These are phyloP conservation scores for Marronus borbonicus DNA, from an alignment of 2,888 invertebrate genomes.

Conservation along the genomic window DNA sequence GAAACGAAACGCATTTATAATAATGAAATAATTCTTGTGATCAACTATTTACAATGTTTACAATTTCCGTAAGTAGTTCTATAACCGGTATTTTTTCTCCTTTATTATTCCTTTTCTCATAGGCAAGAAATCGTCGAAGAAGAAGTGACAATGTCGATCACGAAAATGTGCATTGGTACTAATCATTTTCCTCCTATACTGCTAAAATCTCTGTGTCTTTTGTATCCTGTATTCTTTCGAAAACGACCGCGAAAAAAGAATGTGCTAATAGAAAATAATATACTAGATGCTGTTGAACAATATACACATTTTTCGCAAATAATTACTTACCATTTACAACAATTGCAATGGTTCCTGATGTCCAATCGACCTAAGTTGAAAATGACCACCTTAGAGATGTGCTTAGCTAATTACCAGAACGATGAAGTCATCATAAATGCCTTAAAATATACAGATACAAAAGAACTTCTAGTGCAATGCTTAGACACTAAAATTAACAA, in stretches of 20 bases:
- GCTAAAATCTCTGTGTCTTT: constrained; percentile 36
- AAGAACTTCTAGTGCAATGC: constrained; percentile 11
- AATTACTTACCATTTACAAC: constrained; percentile 20
- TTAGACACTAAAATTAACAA: not conserved
- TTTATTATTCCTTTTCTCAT: too few species aligned
- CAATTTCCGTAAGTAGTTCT: constrained; percentile 9
- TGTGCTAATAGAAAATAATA: constrained; percentile 4
- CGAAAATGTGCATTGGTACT: not conserved
- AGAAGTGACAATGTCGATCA: constrained; percentile 1
- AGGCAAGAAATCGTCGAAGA: constrained; percentile 13
- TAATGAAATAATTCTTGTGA: constrained; percentile 15
- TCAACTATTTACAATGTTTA: constrained; percentile 30
- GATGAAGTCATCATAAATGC: not conserved
- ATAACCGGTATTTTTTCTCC: not conserved
- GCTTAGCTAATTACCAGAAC: constrained; percentile 10
- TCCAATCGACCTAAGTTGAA: constrained; percentile 27
- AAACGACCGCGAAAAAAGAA: not conserved
- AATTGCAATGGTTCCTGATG: constrained; percentile 35
- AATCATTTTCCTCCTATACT: not conserved
- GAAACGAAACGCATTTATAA: not conserved
- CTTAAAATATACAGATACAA: constrained; percentile 22
- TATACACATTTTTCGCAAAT: constrained; percentile 4
- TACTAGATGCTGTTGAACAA: constrained; percentile 31
- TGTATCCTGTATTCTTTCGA: constrained; percentile 24
- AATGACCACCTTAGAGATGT: constrained; percentile 1